These are phyloP conservation scores for Poecilia wingei DNA, from an alignment of 2,797 vertebrate species.

Conservation along the genomic window DNA sequence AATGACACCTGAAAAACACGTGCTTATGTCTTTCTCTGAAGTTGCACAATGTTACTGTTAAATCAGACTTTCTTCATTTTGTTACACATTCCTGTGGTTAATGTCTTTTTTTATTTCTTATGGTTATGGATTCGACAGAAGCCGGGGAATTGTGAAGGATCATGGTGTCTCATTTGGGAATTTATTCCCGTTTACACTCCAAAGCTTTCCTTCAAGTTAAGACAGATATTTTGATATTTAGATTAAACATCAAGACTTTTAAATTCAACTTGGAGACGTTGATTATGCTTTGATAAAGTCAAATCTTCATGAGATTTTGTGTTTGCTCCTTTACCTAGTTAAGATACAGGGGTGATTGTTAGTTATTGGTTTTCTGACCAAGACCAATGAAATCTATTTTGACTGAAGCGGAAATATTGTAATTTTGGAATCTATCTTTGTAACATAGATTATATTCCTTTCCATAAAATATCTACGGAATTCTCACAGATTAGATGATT, in stretches of 20 bases:
- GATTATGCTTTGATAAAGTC: neutral
- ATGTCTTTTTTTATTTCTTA: neutral
- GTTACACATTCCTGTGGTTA: neutral
- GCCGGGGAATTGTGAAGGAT: neutral
- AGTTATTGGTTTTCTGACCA: neutral
- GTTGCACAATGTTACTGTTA: neutral
- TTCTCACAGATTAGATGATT: neutral
- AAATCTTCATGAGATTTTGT: neutral
- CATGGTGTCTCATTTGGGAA: neutral
- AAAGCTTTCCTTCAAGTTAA: neutral
- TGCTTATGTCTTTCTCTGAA: neutral
- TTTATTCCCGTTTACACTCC: neutral
- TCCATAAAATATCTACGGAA: neutral
- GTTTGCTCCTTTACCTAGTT: neutral
- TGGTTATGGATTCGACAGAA: neutral
- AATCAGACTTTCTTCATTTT: neutral
- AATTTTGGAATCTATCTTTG: neutral
- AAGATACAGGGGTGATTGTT: neutral
- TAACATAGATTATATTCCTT: neutral
- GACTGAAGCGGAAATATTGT: neutral
- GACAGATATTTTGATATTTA: neutral
- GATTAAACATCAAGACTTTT: neutral
- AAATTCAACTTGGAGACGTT: neutral
- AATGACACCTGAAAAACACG: neutral
- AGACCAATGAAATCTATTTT: neutral